Evolutionary conservation across 2,113 vertebrate genomes (phyloP), one percentile per base, ranked within the genome.

Genomic region (Bufo bufo): DNA sequence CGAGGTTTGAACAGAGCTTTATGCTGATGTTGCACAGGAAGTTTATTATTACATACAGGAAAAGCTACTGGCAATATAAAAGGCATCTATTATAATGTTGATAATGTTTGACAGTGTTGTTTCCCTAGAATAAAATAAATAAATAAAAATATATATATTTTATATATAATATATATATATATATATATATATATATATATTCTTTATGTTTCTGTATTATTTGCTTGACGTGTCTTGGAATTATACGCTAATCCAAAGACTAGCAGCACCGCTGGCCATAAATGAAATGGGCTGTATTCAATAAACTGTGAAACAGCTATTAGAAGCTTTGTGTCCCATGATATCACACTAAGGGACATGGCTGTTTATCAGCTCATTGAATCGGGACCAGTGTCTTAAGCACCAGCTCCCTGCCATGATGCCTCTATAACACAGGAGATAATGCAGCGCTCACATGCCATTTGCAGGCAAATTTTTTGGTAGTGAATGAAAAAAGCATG

Each of bases 291-390:
- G 43, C 47, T 69, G 81, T 66, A 83, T 83, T 83, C 81, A 83
- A 83, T 83, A 83, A 83, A 83, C 81, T 83, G 61, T 83, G 61
- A 83, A 69, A 49, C 12, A 23, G 81, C 81, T 83, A 83, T 83
- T 83, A 83, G 61, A 83, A 16, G 81, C 61, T 83, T 83, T 83
- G 81, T 83, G 81, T 83, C 81, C 81, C 81, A 83, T 83, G 81
- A 83, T 83, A 83, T 83, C 65, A 47, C 63, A 83, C 61, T 14
- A n/a, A 83, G 81, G 65, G 43, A 83, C 47, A 49, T 23, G 61
- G 13, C 81, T 50, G 81, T 83, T 83, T 83, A 50, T 66, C 81
- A 83, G 81, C 47, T 83, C 81, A 83, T 50, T 83, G 81, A 83
- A 69, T 83, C 61, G 45, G 81, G 63, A 66, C 52, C 61, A 66